Base-by-base conservation (phyloP, 2,797 vertebrate species). In the Helarctos malayanus region DNA sequence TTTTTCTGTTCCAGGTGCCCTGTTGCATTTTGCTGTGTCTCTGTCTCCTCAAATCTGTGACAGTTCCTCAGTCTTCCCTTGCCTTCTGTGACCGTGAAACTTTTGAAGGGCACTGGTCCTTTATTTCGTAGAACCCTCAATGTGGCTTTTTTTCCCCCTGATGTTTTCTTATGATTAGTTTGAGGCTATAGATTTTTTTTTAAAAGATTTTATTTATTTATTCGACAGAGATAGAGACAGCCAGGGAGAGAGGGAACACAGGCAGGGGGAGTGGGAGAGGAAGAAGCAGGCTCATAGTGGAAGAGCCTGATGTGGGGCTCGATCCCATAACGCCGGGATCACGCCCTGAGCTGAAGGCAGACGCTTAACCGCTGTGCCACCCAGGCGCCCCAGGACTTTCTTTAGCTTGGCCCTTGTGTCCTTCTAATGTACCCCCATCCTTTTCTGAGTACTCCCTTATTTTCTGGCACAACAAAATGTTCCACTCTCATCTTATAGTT, bases 1-100 rank as follows among this genome's bases (percentile, higher is more conserved):
- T 75, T 79, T 59, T 89, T 61, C 25, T 56, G 13, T 65, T 87
- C 27, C 13, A 15, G 56, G 68, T 84, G 6, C 41, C 38, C 41
- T 63, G 19, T 82, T n/a, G 7, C 54, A 83, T 83, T 49, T 89
- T 54, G 7, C 23, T 83, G 23, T 27, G 9, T 78, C 35, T 85
- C 85, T 35, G 6, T 92, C 49, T 88, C 47, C 49, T 96, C 45
- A 52, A 96, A 84, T 61, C 45, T 79, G 27, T 87, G 76, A 41
- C 16, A 78, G 29, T 75, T 87, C 32, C 29, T 79, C 32, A 76
- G 18, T 79, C 38, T 92, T 80, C 65, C 49, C 56, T 86, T 82
- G 19, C 56, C 47, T 97, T 89, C 83, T 85, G n/a, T 95, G 80
- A 83, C 35, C 29, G 2, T 52, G 69, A 95, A 96, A 91, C 21